Conservation (phyloP, 2,888 invertebrate species). For the Phyto melanocephala region DNA sequence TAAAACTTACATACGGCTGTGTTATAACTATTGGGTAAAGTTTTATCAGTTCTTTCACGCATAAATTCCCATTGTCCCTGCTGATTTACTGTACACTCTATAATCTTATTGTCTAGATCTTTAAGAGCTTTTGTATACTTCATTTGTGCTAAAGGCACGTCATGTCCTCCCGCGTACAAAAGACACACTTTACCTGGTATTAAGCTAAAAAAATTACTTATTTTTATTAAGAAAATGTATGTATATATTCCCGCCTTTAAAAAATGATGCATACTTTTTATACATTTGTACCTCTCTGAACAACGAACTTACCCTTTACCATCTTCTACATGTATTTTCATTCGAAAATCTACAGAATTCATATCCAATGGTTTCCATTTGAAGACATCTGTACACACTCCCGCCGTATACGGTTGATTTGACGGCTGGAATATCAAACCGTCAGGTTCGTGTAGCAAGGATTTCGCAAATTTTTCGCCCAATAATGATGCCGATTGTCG, state of each 20-base stretch:
- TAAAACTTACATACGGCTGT: conserved; percentile 83
- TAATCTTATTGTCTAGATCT: conserved; percentile 90
- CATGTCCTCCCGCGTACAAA: conserved; percentile 88
- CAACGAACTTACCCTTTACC: conserved; percentile 84
- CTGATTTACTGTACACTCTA: conserved; percentile 94
- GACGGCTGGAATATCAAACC: conserved; percentile 98
- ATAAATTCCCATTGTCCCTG: conserved; percentile 91
- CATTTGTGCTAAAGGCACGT: conserved; percentile 85
- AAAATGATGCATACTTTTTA: no score
- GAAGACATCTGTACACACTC: conserved; percentile 89
- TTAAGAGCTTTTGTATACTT: conserved; percentile 88
- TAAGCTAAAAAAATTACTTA: no score
- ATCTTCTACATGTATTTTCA: conserved; percentile 87
- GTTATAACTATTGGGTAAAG: conserved; percentile 92
- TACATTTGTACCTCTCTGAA: no score
- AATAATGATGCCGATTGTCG: conserved; percentile 84
- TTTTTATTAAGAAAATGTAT: no score
- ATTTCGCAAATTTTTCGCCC: conserved; percentile 90
- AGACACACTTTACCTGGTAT: conserved; percentile 84
- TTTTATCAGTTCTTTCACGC: conserved; percentile 97
- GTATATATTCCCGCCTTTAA: no score
- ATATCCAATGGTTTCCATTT: conserved; percentile 98
- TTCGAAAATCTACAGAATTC: conserved; percentile 97
- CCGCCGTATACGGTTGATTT: conserved; percentile 90
- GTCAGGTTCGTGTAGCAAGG: conserved; percentile 95